Evolutionary conservation across 2,888 invertebrate genomes (phyloP).

Genomic region (Disparrhopalites patrizii): DNA sequence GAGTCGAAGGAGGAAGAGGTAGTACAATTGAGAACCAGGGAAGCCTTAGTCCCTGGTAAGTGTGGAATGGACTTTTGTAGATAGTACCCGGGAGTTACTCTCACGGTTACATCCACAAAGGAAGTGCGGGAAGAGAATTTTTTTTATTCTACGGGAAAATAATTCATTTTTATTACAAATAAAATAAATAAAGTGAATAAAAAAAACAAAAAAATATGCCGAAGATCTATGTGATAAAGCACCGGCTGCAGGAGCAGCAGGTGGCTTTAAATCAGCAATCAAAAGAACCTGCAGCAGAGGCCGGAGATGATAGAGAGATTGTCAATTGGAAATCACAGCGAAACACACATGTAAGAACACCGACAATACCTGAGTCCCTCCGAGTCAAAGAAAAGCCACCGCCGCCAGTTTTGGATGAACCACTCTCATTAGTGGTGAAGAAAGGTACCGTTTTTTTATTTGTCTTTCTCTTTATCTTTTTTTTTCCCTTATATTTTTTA

Average conservation of each 20-base stretch:
- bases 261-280: constrained; percentile 75
- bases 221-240: constrained; percentile 88
- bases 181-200: neutral
- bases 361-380: neutral
- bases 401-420: constrained; percentile 50
- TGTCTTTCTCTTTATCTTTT: neutral
- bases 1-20: too few relatives aligned
- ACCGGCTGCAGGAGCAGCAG: constrained; percentile 87
- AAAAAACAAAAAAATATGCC: constrained; percentile 62
- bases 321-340: constrained; percentile 46
- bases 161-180: neutral
- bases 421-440: constrained; percentile 56
- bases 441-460: constrained; percentile 48
- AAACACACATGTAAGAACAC: neutral
- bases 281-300: constrained; percentile 56
- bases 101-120: too few relatives aligned
- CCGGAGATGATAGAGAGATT: constrained; percentile 38
- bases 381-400: constrained; percentile 25
- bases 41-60: too few relatives aligned
- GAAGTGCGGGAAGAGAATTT: too few relatives aligned
- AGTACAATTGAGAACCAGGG: too few relatives aligned
- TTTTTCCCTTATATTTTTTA: neutral
- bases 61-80: too few relatives aligned
- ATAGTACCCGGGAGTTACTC: too few relatives aligned
- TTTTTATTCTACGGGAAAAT: neutral